These are phyloP conservation scores for Ascaphus truei DNA, from an alignment of 2,113 vertebrate genomes.

Conservation along the genomic window DNA sequence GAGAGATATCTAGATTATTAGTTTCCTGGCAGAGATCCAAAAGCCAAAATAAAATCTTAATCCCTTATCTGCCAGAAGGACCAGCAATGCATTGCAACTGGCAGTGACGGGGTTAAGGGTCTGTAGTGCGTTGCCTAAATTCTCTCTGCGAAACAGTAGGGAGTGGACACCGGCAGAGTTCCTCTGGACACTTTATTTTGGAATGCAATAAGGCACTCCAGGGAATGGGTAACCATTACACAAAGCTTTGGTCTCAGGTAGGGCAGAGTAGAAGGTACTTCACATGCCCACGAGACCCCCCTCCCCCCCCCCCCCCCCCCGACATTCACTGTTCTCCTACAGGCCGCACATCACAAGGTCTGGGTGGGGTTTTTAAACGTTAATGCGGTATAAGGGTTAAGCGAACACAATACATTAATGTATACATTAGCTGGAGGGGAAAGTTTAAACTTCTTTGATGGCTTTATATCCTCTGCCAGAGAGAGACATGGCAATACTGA, in stretches of 20 bases:
- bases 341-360: no score
- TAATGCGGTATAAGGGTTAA: no score
- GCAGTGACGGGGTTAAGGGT: conserved; percentile 6
- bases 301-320: no score
- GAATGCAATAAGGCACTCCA: conserved; percentile 11
- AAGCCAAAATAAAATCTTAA: background rate
- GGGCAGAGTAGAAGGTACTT: no score
- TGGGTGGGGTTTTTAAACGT: no score
- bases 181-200: background rate
- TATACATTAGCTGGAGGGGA: background rate
- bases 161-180: background rate
- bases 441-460: no score
- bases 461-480: background rate
- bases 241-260: no score
- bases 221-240: no score
- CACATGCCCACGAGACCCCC: no score
- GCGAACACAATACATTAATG: no score
- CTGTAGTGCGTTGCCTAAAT: background rate
- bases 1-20: background rate
- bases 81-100: background rate
- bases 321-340: no score
- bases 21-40: conserved; percentile 4
- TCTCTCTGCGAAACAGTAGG: background rate
- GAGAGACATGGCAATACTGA: background rate
- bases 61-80: background rate